These are phyloP conservation scores for Biston betularia DNA, from an alignment of 2,888 invertebrate genomes.

Conservation along the genomic window DNA sequence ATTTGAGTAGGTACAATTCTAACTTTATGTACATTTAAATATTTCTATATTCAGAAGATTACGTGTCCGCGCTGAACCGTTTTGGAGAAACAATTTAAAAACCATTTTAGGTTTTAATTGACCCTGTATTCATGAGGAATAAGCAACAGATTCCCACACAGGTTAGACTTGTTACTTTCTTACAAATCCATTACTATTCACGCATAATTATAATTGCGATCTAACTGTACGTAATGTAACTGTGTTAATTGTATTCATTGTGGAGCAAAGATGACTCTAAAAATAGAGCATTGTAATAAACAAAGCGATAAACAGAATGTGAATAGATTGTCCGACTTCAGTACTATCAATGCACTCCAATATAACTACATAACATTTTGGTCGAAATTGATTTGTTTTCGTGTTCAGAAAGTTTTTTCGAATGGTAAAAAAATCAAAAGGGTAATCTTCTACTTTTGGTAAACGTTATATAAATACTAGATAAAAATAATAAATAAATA, in stretches of 20 bases:
- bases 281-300: slow-evolving; percentile 28
- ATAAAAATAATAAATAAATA: too few species aligned
- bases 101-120: slow-evolving; percentile 21
- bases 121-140: not conserved
- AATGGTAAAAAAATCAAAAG: too few species aligned
- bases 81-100: slow-evolving; percentile 15
- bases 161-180: slow-evolving; percentile 7
- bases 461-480: too few species aligned
- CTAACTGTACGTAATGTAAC: slow-evolving; percentile 12
- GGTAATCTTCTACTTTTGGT: too few species aligned
- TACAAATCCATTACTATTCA: not conserved
- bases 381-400: too few species aligned
- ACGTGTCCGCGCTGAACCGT: slow-evolving; percentile 18
- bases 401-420: too few species aligned
- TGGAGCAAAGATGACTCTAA: slow-evolving; percentile 26
- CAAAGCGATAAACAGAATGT: slow-evolving; percentile 29
- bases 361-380: not conserved
- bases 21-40: slow-evolving; percentile 6
- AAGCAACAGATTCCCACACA: slow-evolving; percentile 6
- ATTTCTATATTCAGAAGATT: slow-evolving; percentile 30
- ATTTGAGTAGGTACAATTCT: slow-evolving; percentile 25
- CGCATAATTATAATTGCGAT: slow-evolving; percentile 5
- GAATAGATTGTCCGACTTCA: slow-evolving; percentile 19
- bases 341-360: slow-evolving; percentile 13
- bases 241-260: slow-evolving; percentile 30